phyloP scores from a whole-genome alignment of 1,140 invertebrate genomes.

The Pachyrhynchus sulphureomaculatus region DNA sequence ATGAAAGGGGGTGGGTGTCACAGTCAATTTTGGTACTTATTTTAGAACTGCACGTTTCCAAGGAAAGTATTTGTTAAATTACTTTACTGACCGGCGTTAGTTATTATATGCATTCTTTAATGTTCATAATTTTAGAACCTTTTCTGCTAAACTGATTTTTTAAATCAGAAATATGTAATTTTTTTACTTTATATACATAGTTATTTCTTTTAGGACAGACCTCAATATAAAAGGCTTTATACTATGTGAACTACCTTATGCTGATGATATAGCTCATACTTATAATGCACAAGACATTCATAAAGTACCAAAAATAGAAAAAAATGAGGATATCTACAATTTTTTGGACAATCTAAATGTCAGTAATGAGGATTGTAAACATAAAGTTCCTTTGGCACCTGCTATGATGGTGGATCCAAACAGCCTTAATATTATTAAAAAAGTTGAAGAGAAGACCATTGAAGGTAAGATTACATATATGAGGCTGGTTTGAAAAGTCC shows the following conservation, averaged over 20 bases:
- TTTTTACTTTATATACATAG: too few species aligned
- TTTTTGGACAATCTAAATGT: slow-evolving; percentile 33
- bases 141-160: too few species aligned
- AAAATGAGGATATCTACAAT: slow-evolving; percentile 1
- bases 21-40: too few species aligned
- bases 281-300: slow-evolving; percentile 8
- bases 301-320: slow-evolving; percentile 6
- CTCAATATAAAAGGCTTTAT: slow-evolving; percentile 18
- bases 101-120: too few species aligned
- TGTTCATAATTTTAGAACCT: slow-evolving; percentile 23
- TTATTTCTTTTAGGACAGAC: not conserved
- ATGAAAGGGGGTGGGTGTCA: too few species aligned
- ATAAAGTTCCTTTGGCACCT: slow-evolving; percentile 22
- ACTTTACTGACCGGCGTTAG: too few species aligned
- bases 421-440: slow-evolving; percentile 17
- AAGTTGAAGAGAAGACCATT: slow-evolving; percentile 20
- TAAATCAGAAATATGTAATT: too few species aligned
- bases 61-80: too few species aligned
- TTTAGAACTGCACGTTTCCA: too few species aligned
- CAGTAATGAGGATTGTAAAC: slow-evolving; percentile 4
- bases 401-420: slow-evolving; percentile 28
- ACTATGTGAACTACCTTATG: slow-evolving; percentile 27
- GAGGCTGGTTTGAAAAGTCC: too few species aligned
- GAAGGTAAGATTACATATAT: slow-evolving; percentile 8
- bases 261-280: slow-evolving; percentile 17